Conservation (phyloP, 1,140 invertebrate genomes). For the Orius insidiosus region DNA sequence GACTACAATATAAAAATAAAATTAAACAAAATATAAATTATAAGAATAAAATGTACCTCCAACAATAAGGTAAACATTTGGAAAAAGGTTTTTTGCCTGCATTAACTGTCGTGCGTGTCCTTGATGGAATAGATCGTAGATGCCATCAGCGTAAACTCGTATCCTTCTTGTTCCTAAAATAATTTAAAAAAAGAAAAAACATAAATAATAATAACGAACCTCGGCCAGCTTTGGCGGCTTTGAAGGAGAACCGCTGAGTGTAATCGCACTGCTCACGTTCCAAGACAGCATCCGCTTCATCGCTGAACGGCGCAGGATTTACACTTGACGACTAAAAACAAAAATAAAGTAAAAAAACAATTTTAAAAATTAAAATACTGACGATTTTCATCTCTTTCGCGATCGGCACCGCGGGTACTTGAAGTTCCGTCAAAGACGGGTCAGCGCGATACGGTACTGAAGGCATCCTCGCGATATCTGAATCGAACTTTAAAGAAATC, state of each 20-base stretch:
- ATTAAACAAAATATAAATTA: too few relatives aligned
- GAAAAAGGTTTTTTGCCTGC: conserved; percentile 96
- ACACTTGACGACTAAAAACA: conserved; percentile 8
- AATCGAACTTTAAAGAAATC: too few relatives aligned
- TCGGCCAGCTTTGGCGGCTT: conserved; percentile 62
- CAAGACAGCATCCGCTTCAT: conserved; percentile 61
- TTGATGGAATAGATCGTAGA: conserved; percentile 94
- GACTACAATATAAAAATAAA: too few relatives aligned
- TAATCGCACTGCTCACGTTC: conserved; percentile 75
- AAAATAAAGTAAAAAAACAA: background rate
- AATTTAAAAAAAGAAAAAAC: conserved; percentile 8
- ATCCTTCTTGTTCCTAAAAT: conserved; percentile 51
- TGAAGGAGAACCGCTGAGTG: conserved; percentile 57
- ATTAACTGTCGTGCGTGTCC: conserved; percentile 94
- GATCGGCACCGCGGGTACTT: too few relatives aligned
- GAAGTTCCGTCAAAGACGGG: too few relatives aligned
- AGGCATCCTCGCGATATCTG: too few relatives aligned
- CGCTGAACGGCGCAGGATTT: conserved; percentile 71
- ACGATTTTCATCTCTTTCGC: too few relatives aligned
- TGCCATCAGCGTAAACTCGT: conserved; percentile 92
- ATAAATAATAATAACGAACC: conserved; percentile 27
- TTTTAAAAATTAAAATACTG: too few relatives aligned
- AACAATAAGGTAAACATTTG: conserved; percentile 96
- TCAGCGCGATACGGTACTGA: too few relatives aligned
- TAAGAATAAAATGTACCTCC: conserved; percentile 70